phyloP scores from a whole-genome alignment of 2,113 vertebrate species.

The Sinocyclocheilus grahami region DNA sequence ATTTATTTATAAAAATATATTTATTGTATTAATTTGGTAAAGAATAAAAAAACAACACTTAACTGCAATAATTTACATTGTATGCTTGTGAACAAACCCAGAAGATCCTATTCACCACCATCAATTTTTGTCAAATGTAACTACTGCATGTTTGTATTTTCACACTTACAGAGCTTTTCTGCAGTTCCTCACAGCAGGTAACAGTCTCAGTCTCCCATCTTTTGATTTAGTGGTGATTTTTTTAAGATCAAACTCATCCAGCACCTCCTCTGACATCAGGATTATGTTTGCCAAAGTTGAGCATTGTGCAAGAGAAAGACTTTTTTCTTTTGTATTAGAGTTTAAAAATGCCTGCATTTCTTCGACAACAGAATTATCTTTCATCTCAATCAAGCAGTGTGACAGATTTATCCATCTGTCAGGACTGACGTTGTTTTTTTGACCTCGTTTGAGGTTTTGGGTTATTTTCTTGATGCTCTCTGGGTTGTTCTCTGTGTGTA shows the following conservation, averaged over 20 bases:
- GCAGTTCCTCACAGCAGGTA: not conserved
- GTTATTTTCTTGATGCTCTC: too few species aligned
- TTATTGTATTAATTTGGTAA: not conserved
- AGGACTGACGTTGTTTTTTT: too few species aligned
- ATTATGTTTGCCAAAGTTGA: not conserved
- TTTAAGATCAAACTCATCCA: not conserved
- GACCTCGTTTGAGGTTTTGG: too few species aligned
- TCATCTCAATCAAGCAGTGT: too few species aligned
- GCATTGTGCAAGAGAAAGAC: not conserved
- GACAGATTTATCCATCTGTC: too few species aligned
- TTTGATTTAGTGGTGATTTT: not conserved
- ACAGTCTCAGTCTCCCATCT: not conserved
- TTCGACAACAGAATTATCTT: too few species aligned
- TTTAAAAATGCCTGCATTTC: not conserved
- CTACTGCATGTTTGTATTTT: not conserved
- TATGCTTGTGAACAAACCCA: not conserved
- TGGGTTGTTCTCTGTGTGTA: too few species aligned
- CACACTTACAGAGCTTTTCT: not conserved
- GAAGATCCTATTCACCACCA: not conserved
- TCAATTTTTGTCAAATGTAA: not conserved
- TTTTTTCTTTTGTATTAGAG: not conserved
- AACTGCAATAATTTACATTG: not conserved
- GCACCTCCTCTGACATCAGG: not conserved
- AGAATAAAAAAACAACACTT: not conserved
- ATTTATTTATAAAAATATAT: too few species aligned